phyloP scores from a whole-genome alignment of 2,797 vertebrate species.

The Pelochelys cantorii region DNA sequence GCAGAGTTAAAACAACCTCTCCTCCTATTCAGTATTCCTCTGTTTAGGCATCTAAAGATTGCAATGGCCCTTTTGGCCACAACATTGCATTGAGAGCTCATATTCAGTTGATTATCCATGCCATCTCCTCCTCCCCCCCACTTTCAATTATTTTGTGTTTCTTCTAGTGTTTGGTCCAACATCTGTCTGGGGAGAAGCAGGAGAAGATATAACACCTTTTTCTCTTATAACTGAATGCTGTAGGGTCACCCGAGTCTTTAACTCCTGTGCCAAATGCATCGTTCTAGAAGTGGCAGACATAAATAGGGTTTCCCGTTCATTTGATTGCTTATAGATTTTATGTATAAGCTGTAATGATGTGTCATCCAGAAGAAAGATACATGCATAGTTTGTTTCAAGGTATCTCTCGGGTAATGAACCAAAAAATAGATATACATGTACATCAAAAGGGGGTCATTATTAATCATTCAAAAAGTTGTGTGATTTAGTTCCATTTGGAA shows the following conservation, averaged over 20 bases:
- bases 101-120: neutral
- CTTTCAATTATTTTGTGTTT: neutral
- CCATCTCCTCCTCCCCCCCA: neutral
- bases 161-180: neutral
- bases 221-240: neutral
- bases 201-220: neutral
- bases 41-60: too few relatives aligned
- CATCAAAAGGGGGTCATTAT: neutral
- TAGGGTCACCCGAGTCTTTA: neutral
- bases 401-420: neutral
- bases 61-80: neutral
- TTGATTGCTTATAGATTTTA: slow-evolving; percentile 12
- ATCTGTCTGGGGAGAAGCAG: neutral
- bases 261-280: neutral
- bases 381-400: neutral
- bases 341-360: neutral
- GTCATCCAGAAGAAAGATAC: neutral
- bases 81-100: neutral
- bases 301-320: neutral
- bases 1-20: too few relatives aligned
- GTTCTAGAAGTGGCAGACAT: neutral
- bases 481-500: neutral
- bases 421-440: neutral
- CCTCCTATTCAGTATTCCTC: too few relatives aligned
- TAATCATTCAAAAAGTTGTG: neutral